Percentiles rank a stretch among this genome's conserved stretches.
Evolutionary conservation across 37 sponge, comb jelly and placozoan genomes (phyloP).

Genomic region (Dysidea cf. avara): DNA sequence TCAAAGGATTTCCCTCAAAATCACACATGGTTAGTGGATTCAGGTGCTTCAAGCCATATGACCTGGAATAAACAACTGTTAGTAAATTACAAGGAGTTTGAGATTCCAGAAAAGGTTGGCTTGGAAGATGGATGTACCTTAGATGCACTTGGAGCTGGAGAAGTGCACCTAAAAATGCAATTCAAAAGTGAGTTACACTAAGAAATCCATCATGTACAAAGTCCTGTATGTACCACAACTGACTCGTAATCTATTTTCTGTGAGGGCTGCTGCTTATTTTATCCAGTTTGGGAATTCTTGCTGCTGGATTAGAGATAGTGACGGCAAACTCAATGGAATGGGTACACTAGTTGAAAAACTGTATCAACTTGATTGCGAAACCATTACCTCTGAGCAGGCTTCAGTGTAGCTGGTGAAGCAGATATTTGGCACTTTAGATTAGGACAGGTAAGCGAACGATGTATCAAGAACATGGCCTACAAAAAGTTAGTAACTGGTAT

Average conservation of each 20-base stretch:
- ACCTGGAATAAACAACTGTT: constrained; percentile 22
- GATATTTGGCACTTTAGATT: constrained; percentile 57
- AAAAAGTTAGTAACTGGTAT: constrained; percentile 10
- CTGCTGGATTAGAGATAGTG: constrained; percentile 41
- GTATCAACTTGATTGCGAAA: constrained; percentile 48
- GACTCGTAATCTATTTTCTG: constrained; percentile 45
- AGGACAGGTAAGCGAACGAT: constrained; percentile 36
- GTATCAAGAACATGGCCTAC: constrained; percentile 14
- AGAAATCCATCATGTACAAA: constrained; percentile 10
- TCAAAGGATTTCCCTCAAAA: not conserved
- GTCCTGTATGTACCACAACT: constrained; percentile 45
- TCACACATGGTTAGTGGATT: constrained; percentile 49
- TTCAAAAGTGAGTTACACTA: constrained; percentile 30
- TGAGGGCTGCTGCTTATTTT: constrained; percentile 30
- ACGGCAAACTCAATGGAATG: constrained; percentile 36
- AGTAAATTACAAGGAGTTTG: constrained; percentile 35
- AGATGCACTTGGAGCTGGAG: constrained; percentile 40
- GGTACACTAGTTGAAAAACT: constrained; percentile 41
- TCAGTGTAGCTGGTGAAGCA: not conserved
- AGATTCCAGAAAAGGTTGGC: constrained; percentile 33
- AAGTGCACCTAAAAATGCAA: constrained; percentile 27
- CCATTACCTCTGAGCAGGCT: constrained; percentile 3
- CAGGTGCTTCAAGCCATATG: constrained; percentile 62
- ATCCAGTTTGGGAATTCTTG: constrained; percentile 37
- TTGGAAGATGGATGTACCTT: constrained; percentile 47